phyloP scores from a whole-genome alignment of 2,888 invertebrate genomes.

The Epinotia ramella region DNA sequence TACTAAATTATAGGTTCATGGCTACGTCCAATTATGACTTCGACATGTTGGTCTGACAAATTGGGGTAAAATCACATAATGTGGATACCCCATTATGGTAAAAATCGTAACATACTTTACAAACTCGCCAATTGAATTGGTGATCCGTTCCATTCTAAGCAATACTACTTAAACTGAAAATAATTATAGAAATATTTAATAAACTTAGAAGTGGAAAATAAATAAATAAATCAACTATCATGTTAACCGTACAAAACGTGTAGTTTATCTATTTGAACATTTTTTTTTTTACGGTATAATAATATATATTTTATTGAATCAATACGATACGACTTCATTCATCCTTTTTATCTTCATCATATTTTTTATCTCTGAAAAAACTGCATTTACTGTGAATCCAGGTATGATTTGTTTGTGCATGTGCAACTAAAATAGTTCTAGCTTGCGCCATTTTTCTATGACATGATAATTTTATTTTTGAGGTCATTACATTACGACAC shows the following conservation, averaged over 20 bases:
- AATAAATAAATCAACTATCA: not conserved
- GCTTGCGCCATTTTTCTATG: constrained; percentile 44
- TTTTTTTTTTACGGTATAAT: not conserved
- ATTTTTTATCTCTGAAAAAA: not conserved
- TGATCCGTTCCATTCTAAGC: not conserved
- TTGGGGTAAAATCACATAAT: too few relatives aligned
- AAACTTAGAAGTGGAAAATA: not conserved
- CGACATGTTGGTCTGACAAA: too few relatives aligned
- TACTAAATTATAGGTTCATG: too few relatives aligned
- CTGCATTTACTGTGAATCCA: not conserved
- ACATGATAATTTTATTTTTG: constrained; percentile 62
- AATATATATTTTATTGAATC: not conserved
- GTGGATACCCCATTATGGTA: too few relatives aligned
- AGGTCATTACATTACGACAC: constrained; percentile 68
- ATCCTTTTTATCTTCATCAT: not conserved
- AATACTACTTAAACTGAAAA: not conserved
- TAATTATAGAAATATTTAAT: not conserved
- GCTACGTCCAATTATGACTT: too few relatives aligned
- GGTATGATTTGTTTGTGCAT: constrained; percentile 14
- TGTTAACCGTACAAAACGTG: not conserved
- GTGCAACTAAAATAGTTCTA: constrained; percentile 40
- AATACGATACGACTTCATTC: not conserved
- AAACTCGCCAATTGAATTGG: not conserved
- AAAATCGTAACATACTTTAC: constrained; percentile 5
- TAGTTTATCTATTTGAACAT: not conserved